Percentiles rank a stretch among this genome's conserved stretches.
Conservation (phyloP, 2,888 invertebrate species). For the Idaea dimidiata region DNA sequence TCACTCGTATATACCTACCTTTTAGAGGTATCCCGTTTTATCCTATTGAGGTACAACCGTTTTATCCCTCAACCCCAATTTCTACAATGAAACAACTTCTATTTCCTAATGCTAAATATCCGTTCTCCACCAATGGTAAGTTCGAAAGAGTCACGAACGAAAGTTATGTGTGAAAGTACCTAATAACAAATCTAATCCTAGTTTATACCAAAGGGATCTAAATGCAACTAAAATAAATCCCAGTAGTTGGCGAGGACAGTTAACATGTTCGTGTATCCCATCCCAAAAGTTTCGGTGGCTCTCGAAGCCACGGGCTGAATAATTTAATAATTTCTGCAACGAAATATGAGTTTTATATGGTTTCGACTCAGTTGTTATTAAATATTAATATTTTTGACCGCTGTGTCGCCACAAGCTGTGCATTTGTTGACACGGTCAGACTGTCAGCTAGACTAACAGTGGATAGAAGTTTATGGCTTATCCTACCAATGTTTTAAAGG, state of each 20-base stretch:
- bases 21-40: too few relatives aligned
- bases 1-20: too few relatives aligned
- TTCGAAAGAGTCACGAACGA: neutral
- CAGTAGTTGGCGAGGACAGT: constrained; percentile 22
- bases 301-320: constrained; percentile 32
- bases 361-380: constrained; percentile 24
- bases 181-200: constrained; percentile 3
- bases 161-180: neutral
- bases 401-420: constrained; percentile 4
- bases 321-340: constrained; percentile 35
- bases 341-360: constrained; percentile 41
- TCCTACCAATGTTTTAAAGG: neutral
- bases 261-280: constrained; percentile 20
- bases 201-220: constrained; percentile 17
- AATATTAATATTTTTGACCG: constrained; percentile 24
- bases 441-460: neutral
- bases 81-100: too few relatives aligned
- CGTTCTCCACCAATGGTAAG: neutral
- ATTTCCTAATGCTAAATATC: neutral
- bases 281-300: constrained; percentile 33
- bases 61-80: too few relatives aligned
- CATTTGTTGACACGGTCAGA: constrained; percentile 12
- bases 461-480: neutral
- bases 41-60: too few relatives aligned
- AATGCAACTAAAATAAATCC: constrained; percentile 15